Evolutionary conservation across 2,888 invertebrate genomes (phyloP).

Genomic region (Chymomyza procnemis): DNA sequence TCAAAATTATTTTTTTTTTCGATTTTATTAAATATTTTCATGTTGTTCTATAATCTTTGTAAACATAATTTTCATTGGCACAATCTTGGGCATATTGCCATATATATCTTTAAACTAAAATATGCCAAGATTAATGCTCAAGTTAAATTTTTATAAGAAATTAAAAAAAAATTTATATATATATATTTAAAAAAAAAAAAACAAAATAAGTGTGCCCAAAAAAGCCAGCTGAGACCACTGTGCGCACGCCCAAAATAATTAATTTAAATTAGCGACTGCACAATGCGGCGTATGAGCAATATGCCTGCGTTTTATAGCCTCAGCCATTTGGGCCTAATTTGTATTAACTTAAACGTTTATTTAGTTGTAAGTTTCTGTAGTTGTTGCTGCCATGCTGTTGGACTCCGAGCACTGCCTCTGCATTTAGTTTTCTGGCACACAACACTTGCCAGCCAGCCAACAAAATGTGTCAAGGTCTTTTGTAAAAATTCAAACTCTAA

Average conservation of each 20-base stretch:
- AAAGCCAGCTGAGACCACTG: not conserved
- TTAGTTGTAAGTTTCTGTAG: not conserved
- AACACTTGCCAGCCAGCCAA: slow-evolving; percentile 35
- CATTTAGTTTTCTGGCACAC: slow-evolving; percentile 22
- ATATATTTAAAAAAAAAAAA: no score
- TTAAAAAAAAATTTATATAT: no score
- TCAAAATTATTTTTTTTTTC: no score
- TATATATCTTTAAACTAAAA: no score
- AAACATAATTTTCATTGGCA: no score
- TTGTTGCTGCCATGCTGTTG: not conserved
- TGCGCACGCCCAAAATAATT: slow-evolving; percentile 39
- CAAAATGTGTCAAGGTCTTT: slow-evolving; percentile 69
- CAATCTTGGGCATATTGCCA: no score
- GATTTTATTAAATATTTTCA: no score
- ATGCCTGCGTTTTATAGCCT: not conserved
- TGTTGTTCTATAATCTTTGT: no score
- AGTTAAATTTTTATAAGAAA: no score
- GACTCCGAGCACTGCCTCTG: slow-evolving; percentile 20
- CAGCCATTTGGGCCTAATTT: not conserved
- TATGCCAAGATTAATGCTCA: no score
- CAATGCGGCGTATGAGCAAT: slow-evolving; percentile 14
- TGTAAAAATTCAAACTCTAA: slow-evolving; percentile 55
- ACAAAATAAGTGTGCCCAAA: not conserved
- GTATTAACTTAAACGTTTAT: not conserved
- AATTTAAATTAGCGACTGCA: slow-evolving; percentile 44